Conservation (phyloP, 2,888 invertebrate species). For the Amaurobius ferox region DNA sequence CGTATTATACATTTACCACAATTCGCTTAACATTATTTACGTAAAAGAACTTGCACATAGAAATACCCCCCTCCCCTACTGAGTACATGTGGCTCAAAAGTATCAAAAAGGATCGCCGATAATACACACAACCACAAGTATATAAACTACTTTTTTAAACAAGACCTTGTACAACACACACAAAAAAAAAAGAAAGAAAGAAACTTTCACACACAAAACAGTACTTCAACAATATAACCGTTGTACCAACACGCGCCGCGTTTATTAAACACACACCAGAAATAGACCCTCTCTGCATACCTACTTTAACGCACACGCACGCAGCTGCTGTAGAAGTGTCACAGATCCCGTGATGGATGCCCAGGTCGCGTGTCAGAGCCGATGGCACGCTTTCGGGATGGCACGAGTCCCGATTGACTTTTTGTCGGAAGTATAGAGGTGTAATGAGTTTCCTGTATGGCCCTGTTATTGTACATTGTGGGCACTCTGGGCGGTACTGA, state of each 20-base stretch:
- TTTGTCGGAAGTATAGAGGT: conserved; percentile 21
- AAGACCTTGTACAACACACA: no score
- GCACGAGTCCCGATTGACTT: neutral
- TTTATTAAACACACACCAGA: neutral
- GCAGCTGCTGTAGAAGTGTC: conserved; percentile 51
- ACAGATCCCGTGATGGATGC: conserved; percentile 41
- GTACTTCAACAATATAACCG: neutral
- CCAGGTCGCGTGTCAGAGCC: conserved; percentile 49
- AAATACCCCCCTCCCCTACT: no score
- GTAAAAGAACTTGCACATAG: no score
- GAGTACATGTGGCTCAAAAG: no score
- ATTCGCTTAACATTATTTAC: no score
- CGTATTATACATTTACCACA: no score
- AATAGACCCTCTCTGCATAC: conserved; percentile 20
- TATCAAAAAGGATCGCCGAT: no score
- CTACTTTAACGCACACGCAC: neutral
- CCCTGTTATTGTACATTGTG: conserved; percentile 9
- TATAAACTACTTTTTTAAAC: no score
- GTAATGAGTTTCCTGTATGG: conserved; percentile 69
- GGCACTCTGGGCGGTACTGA: conserved; percentile 55
- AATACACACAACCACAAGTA: no score
- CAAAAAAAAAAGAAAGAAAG: neutral
- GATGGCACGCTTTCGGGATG: conserved; percentile 22
- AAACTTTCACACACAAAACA: neutral
- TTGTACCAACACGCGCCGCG: neutral